These are phyloP conservation scores for Palloptera scutellata DNA, from an alignment of 2,888 invertebrate genomes.

Conservation along the genomic window DNA sequence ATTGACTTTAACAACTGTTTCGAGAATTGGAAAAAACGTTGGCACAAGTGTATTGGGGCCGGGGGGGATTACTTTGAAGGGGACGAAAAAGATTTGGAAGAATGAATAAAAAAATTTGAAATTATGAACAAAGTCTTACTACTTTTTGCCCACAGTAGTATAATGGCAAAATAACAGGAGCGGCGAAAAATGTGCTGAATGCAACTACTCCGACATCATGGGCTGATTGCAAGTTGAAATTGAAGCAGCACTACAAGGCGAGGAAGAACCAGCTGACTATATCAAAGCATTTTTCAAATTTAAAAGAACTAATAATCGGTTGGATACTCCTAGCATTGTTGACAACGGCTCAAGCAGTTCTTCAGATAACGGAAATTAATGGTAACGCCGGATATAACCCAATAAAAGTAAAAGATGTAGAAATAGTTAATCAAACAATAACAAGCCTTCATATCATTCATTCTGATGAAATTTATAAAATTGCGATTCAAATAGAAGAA, in stretches of 20 bases:
- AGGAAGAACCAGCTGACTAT: conserved; percentile 18
- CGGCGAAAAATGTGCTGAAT: too few species aligned
- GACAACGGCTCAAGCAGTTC: conserved; percentile 17
- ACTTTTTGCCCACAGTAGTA: too few species aligned
- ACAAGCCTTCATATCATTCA: conserved; percentile 19
- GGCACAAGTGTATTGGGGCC: too few species aligned
- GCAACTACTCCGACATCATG: conserved; percentile 13
- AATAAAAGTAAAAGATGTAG: too few species aligned
- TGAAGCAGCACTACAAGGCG: conserved; percentile 19
- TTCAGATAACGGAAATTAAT: conserved; percentile 17
- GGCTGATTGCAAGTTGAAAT: conserved; percentile 7
- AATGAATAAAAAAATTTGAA: too few species aligned
- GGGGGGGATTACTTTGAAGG: too few species aligned
- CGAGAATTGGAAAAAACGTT: conserved; percentile 19
- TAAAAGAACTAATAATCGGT: conserved; percentile 22
- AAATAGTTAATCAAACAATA: too few species aligned
- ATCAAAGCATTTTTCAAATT: conserved; percentile 10
- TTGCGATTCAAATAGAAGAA: conserved; percentile 17
- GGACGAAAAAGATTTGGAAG: too few species aligned
- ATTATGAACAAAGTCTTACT: too few species aligned
- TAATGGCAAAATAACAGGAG: too few species aligned
- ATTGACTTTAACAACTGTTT: too few species aligned
- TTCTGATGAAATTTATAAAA: conserved; percentile 21
- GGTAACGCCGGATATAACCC: conserved; percentile 18
- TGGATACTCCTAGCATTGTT: too few species aligned